These are phyloP conservation scores for Sapajus apella DNA, from an alignment of 2,113 vertebrate genomes.

Conservation along the genomic window DNA sequence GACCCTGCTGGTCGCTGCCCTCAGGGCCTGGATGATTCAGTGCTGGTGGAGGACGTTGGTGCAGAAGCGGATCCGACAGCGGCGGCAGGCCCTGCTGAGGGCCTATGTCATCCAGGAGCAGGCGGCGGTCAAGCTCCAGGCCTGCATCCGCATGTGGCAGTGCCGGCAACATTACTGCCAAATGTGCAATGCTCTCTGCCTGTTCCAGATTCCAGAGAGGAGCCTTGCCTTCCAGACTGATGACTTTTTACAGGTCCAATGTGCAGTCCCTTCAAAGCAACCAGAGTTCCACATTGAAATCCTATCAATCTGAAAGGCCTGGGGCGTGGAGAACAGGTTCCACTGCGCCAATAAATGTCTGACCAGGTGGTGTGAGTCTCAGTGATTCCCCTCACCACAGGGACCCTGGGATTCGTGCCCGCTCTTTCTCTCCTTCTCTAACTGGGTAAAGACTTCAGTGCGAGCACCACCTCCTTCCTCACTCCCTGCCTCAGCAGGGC, in stretches of 20 bases:
- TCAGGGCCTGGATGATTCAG: slow-evolving; percentile 68
- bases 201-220: not conserved
- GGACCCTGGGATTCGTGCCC: not conserved
- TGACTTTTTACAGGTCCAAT: not conserved
- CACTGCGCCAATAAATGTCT: slow-evolving; percentile 51
- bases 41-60: slow-evolving; percentile 31
- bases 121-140: slow-evolving; percentile 48
- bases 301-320: not conserved
- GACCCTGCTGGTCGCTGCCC: slow-evolving; percentile 49
- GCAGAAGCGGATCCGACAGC: not conserved
- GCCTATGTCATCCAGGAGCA: slow-evolving; percentile 22
- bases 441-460: not conserved
- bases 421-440: not conserved
- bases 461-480: too few species aligned
- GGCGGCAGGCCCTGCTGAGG: not conserved
- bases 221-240: not conserved
- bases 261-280: not conserved
- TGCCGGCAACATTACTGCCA: slow-evolving; percentile 11
- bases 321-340: not conserved
- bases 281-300: slow-evolving; percentile 65
- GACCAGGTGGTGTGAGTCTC: slow-evolving; percentile 16
- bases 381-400: not conserved
- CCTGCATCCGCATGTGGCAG: slow-evolving; percentile 57
- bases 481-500: not conserved
- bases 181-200: not conserved